Evolutionary conservation across 2,113 vertebrate genomes (phyloP).

Genomic region (Herpetotheres cachinnans): DNA sequence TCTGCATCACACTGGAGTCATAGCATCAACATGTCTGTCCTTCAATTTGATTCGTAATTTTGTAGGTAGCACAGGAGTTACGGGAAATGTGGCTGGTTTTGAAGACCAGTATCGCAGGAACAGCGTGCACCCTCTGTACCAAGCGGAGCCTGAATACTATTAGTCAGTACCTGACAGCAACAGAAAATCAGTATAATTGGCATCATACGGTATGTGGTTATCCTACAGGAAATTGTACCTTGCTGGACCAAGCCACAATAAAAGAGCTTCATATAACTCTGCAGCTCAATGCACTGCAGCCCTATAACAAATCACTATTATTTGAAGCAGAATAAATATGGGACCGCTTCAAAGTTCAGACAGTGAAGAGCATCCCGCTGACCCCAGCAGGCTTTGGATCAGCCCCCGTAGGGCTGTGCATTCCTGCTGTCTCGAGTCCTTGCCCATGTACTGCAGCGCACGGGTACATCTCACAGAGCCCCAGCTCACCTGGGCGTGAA

Average conservation of each 20-base stretch:
- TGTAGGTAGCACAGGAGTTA: background rate
- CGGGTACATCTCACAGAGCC: background rate
- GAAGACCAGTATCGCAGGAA: background rate
- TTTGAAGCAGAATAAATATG: background rate
- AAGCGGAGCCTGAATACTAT: background rate
- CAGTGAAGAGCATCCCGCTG: background rate
- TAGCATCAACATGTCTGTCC: background rate
- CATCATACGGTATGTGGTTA: background rate
- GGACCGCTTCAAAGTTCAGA: background rate
- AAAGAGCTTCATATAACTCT: background rate
- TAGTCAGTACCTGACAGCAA: background rate
- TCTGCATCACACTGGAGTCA: background rate
- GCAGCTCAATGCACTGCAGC: background rate
- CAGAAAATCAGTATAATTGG: background rate
- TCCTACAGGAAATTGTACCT: background rate
- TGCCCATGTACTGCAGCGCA: background rate
- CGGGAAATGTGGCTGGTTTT: background rate
- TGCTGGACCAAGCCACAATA: background rate
- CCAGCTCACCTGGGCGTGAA: background rate
- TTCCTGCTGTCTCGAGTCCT: background rate
- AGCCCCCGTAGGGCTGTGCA: accelerated
- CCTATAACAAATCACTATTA: background rate
- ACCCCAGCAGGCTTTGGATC: background rate
- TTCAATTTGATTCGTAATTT: background rate
- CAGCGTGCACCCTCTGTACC: background rate